These are phyloP conservation scores for Polia nebulosa DNA, from an alignment of 2,888 invertebrate species.

Conservation along the genomic window DNA sequence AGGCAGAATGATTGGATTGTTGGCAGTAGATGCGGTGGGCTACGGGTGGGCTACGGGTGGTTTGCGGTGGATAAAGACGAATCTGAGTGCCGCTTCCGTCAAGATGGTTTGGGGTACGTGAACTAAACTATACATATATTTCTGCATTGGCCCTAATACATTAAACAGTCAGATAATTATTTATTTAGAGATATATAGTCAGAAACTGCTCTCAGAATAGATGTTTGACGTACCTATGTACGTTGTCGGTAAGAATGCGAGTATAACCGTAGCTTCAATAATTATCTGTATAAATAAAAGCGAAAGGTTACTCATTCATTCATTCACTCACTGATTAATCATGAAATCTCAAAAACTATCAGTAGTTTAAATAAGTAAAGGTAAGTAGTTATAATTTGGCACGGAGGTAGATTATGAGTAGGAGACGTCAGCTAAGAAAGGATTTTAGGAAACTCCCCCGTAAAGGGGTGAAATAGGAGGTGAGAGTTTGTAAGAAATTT, in stretches of 20 bases:
- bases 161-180: not conserved
- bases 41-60: conserved; percentile 61
- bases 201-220: not conserved
- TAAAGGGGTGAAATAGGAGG: too few species aligned
- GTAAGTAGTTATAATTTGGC: too few species aligned
- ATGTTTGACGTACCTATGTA: not conserved
- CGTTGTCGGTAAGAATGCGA: not conserved
- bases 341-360: too few species aligned
- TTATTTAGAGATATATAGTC: not conserved
- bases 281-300: too few species aligned
- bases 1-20: conserved; percentile 82
- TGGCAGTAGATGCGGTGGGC: conserved; percentile 67
- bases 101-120: conserved; percentile 67
- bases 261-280: not conserved
- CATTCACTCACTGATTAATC: too few species aligned
- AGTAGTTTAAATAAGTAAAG: too few species aligned
- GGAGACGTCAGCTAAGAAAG: too few species aligned
- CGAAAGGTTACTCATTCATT: too few species aligned
- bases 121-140: conserved; percentile 28
- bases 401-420: too few species aligned
- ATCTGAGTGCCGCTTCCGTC: conserved; percentile 73
- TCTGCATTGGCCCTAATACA: conserved; percentile 4
- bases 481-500: too few species aligned
- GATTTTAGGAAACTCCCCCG: too few species aligned
- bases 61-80: conserved; percentile 75